A percentile compares a stretch with the other conserved stretches of the same genome.
Evolutionary conservation across 2,113 vertebrate species (phyloP).

Genomic region (Trochalopteron elliotii): DNA sequence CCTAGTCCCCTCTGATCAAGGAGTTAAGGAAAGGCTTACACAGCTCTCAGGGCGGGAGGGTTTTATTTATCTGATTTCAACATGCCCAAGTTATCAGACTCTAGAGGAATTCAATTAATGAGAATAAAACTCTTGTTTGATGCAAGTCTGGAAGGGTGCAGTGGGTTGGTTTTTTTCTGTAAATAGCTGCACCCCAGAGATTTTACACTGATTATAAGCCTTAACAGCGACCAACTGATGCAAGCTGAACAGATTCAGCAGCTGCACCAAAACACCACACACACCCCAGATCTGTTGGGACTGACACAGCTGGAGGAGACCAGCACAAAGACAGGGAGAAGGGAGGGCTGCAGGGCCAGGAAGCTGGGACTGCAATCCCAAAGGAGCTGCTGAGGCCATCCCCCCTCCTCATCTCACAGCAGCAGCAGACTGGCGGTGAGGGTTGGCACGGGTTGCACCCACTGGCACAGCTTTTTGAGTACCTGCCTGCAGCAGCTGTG

Average conservation of each 20-base stretch:
- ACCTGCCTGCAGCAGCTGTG: background rate
- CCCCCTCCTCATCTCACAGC: background rate
- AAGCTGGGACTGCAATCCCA: background rate
- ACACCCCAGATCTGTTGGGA: rapidly evolving
- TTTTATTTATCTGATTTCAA: constrained; percentile 65
- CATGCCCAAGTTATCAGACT: constrained; percentile 50
- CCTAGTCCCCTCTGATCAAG: constrained; percentile 25
- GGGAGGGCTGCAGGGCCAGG: background rate
- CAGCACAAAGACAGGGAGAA: background rate
- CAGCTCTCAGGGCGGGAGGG: constrained; percentile 21
- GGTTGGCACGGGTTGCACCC: rapidly evolving
- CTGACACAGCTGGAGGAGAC: background rate
- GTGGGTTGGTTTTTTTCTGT: background rate
- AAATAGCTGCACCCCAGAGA: constrained; percentile 52
- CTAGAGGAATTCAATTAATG: constrained; percentile 61
- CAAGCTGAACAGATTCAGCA: background rate
- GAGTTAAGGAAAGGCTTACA: constrained; percentile 54
- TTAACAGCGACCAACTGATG: background rate
- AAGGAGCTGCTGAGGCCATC: background rate
- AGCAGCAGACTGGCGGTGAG: background rate
- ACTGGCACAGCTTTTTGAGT: rapidly evolving
- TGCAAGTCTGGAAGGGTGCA: constrained; percentile 39
- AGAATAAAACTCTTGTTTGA: constrained; percentile 58
- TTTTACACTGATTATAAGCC: constrained; percentile 22
- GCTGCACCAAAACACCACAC: background rate